These are phyloP conservation scores for Neosilurus hyrtlii DNA, from an alignment of 2,797 vertebrate genomes.

Conservation along the genomic window DNA sequence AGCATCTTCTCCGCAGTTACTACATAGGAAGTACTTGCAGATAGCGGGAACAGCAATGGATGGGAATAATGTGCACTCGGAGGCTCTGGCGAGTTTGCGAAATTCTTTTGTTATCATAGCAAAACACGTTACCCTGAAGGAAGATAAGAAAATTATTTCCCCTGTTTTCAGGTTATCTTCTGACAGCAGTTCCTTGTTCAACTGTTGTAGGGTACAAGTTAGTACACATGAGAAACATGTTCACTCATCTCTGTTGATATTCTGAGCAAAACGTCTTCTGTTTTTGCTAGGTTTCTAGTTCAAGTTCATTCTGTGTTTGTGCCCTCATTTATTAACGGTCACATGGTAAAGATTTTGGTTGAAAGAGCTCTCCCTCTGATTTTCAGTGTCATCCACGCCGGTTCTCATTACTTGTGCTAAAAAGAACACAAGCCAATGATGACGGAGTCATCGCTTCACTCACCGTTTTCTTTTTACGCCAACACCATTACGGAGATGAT, in stretches of 20 bases:
- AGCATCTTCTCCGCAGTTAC: neutral
- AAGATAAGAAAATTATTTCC: too few species aligned
- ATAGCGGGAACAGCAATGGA: neutral
- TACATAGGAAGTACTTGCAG: neutral
- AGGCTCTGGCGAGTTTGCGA: neutral
- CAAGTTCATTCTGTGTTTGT: neutral
- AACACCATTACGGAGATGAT: neutral
- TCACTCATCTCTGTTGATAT: neutral
- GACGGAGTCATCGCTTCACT: neutral
- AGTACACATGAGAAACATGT: neutral
- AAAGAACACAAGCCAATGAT: neutral
- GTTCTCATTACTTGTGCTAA: neutral
- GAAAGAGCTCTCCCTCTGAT: neutral
- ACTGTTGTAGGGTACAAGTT: neutral
- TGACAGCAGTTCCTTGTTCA: neutral
- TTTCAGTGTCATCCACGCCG: too few species aligned
- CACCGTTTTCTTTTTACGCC: neutral
- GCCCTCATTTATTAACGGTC: neutral
- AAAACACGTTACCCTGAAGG: neutral
- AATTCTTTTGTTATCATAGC: neutral
- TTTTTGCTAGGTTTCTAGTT: too few species aligned
- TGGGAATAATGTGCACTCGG: neutral
- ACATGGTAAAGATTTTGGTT: neutral
- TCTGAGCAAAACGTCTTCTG: too few species aligned
- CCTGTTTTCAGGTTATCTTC: neutral